A percentile compares a stretch with the other conserved stretches of the same genome.
phyloP scores from a whole-genome alignment of 2,797 vertebrate species.

The Ptychadena robeensis region DNA sequence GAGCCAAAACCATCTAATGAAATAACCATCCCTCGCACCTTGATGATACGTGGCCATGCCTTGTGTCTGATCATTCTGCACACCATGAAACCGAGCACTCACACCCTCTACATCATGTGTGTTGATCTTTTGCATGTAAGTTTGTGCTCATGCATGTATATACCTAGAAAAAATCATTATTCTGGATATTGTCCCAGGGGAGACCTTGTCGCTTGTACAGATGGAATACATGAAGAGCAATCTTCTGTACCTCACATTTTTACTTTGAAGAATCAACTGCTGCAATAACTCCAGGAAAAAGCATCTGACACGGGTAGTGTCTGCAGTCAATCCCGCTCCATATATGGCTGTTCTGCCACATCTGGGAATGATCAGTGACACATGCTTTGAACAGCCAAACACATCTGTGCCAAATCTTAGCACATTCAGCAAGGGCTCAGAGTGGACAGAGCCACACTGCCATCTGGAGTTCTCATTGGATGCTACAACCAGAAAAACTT shows the following conservation, averaged over 20 bases:
- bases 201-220: constrained; percentile 32
- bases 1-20: background rate
- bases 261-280: constrained; percentile 50
- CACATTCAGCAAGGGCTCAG: constrained; percentile 7
- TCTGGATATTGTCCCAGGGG: constrained; percentile 6
- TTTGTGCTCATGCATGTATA: background rate
- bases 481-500: constrained; percentile 20
- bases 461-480: constrained; percentile 33
- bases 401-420: constrained; percentile 57
- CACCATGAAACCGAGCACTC: background rate
- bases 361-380: constrained; percentile 63
- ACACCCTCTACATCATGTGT: background rate
- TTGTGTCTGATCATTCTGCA: background rate
- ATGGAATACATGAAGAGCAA: constrained; percentile 45
- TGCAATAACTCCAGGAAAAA: constrained; percentile 48
- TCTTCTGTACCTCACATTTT: constrained; percentile 52
- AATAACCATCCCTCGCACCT: background rate
- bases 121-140: background rate
- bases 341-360: constrained; percentile 63
- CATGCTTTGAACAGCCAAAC: constrained; percentile 57
- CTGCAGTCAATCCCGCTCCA: constrained; percentile 55
- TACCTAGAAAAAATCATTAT: background rate
- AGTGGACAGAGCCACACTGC: constrained; percentile 59
- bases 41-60: background rate
- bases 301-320: constrained; percentile 44